Evolutionary conservation across 2,797 vertebrate genomes (phyloP), one percentile per base, ranked within the genome.

Genomic region (Fratercula arctica): DNA sequence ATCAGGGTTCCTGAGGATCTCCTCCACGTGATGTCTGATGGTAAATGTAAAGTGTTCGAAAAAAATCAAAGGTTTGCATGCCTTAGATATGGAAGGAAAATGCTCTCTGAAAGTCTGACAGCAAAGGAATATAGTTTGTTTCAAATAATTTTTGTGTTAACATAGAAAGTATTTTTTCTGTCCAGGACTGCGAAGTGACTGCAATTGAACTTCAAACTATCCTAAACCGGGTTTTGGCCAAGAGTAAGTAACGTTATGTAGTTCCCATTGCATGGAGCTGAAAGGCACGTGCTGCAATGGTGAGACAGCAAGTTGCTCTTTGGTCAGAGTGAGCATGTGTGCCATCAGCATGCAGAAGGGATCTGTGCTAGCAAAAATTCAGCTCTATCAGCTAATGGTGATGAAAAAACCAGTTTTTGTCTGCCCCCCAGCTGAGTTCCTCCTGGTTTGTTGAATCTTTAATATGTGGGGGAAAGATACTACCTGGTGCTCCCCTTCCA

Each of bases 111-210:
- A 39, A n/a, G 12, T 33, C 75, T 81, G 76, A 46, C 29, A 90
- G 41, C 8, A 87, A 67, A 79, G 20, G 4, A 88, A 33, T 46
- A 33, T 10, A 72, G 4, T 54, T 89, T 77, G 5, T 73, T 87
- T 90, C 26, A 72, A 88, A 72, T n/a, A 33, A 6, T 75, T 85
- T 90, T 79, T 60, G 9, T 61, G 18, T 83, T 84, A 57, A 61
- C 23, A 56, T 8, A 20, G 64, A 4, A 79, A 57, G 15, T 31
- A 10, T 28, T 5, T 91, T 81, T 81, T 93, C 33, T 94, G 68
- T 81, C 56, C 95, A 99, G 99, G 98, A 99, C 87, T 98, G 97
- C 92, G 98, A 99, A 97, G 97, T 99, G 87, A 98, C 98, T 72
- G 98, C 98, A 3, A 5, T 0, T 50, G 98, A 99, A 91, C 98